These are phyloP conservation scores for Glossosoma conforme DNA, from an alignment of 1,140 invertebrate genomes.

Conservation along the genomic window DNA sequence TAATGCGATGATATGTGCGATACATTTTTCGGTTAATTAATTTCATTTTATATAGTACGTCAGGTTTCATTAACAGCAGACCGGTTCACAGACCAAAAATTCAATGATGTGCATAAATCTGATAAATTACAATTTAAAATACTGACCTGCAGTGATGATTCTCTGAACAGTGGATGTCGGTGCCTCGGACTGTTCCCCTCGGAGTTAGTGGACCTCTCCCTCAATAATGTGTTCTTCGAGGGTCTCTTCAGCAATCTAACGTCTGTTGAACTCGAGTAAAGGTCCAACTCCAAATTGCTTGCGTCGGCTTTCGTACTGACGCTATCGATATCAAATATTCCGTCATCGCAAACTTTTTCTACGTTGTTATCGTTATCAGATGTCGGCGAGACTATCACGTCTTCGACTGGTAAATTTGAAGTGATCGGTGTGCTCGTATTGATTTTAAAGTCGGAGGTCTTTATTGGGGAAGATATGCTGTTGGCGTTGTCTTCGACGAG, in stretches of 20 bases:
- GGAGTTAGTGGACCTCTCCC: conserved; percentile 47
- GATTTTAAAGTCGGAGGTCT: conserved; percentile 5
- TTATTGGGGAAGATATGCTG: conserved; percentile 9
- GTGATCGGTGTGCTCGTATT: conserved; percentile 10
- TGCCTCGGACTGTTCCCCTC: conserved; percentile 45
- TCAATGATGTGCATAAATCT: no score
- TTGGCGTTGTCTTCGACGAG: conserved; percentile 8
- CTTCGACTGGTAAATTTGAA: background rate
- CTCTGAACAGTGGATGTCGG: conserved; percentile 46
- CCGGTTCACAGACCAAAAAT: no score
- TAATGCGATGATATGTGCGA: no score
- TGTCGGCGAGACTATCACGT: conserved; percentile 13
- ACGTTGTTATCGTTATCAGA: background rate
- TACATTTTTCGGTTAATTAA: no score
- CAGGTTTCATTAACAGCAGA: no score
- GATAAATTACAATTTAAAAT: conserved; percentile 7
- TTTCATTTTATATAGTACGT: no score
- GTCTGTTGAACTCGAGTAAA: conserved; percentile 43
- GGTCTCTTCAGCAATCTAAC: conserved; percentile 37
- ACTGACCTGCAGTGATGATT: conserved; percentile 46
- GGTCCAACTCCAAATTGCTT: conserved; percentile 34
- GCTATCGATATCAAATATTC: background rate
- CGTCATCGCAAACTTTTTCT: conserved; percentile 2
- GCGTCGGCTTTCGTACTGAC: conserved; percentile 1
- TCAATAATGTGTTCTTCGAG: conserved; percentile 38